Conservation (phyloP, 2,113 vertebrate species). For the Alaudala cheleensis region DNA sequence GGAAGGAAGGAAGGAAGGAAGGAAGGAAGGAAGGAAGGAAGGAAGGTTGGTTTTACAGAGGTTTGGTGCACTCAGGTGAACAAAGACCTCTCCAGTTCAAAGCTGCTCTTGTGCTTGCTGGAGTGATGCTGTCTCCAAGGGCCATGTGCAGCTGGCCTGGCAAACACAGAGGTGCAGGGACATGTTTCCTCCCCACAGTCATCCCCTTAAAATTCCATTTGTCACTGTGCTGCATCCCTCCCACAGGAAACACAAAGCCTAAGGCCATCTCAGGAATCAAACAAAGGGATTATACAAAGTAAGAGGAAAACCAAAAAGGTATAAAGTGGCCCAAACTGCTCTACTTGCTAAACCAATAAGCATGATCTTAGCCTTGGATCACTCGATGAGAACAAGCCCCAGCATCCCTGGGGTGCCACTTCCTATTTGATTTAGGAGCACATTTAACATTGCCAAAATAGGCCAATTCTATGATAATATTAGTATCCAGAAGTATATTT, state of each 20-base stretch:
- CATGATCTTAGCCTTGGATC: neutral
- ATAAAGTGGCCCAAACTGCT: neutral
- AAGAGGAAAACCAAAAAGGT: neutral
- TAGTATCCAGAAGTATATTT: neutral
- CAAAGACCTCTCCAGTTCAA: neutral
- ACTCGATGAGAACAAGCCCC: neutral
- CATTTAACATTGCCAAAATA: neutral
- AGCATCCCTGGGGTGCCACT: neutral
- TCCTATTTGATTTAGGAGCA: neutral
- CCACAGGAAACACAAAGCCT: neutral
- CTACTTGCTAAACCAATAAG: neutral
- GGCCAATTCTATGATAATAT: neutral
- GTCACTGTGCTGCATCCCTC: neutral
- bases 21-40: too few species aligned
- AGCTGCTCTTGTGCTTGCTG: neutral
- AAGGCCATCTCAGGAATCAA: neutral
- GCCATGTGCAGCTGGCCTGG: neutral
- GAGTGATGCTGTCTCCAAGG: neutral
- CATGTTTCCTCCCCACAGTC: neutral
- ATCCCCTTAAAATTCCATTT: neutral
- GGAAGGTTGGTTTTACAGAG: too few species aligned
- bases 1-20: neutral
- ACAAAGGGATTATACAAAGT: neutral
- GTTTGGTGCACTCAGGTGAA: neutral
- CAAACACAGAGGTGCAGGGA: neutral